Conservation (phyloP, 2,888 invertebrate species). For the Nomada hirtipes region DNA sequence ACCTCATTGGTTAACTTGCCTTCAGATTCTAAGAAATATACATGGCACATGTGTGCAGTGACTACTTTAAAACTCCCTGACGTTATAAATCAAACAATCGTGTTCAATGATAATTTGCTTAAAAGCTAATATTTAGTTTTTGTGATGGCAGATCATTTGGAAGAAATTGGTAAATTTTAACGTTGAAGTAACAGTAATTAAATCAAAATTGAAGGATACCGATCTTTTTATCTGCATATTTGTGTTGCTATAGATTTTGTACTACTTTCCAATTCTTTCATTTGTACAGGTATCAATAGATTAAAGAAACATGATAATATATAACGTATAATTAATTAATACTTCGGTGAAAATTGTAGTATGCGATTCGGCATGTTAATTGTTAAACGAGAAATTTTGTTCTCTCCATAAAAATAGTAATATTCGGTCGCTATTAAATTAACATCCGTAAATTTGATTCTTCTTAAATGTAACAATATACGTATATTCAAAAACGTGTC, state of each 20-base stretch:
- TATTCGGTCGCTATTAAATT: too few species aligned
- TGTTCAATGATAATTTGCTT: background rate
- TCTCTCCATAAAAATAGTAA: too few species aligned
- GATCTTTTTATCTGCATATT: too few species aligned
- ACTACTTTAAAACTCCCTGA: background rate
- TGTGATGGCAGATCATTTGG: background rate
- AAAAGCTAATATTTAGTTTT: background rate
- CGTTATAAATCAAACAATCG: background rate
- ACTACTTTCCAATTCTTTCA: too few species aligned
- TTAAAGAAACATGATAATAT: too few species aligned
- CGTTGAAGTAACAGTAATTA: background rate
- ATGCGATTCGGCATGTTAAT: too few species aligned
- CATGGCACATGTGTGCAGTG: background rate
- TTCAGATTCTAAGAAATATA: slow-evolving; percentile 37
- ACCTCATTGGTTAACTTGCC: slow-evolving; percentile 45
- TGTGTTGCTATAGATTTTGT: too few species aligned
- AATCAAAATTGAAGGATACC: background rate
- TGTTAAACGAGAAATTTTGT: too few species aligned
- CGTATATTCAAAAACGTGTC: background rate
- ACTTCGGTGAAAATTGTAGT: too few species aligned
- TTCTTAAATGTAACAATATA: background rate
- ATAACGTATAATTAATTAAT: too few species aligned
- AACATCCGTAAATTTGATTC: background rate
- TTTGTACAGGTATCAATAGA: too few species aligned
- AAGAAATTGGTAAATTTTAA: background rate